Conservation (phyloP, 2,888 invertebrate genomes). For the Cryptocephalus moraei region DNA sequence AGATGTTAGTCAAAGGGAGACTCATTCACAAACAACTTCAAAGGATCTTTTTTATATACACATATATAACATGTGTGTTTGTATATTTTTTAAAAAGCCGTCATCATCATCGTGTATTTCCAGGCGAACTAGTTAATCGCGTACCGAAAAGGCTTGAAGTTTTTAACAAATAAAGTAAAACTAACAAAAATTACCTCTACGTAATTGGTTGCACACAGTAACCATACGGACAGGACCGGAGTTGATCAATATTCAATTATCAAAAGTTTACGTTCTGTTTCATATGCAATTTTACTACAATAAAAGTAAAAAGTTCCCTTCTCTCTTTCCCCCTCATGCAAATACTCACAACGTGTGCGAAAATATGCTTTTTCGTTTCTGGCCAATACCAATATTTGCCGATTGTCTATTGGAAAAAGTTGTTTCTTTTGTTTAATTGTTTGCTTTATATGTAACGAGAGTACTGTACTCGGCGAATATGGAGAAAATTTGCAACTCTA, state of each 20-base stretch:
- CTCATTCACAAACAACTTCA: too few species aligned
- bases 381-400: slow-evolving; percentile 18
- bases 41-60: too few species aligned
- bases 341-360: slow-evolving; percentile 1
- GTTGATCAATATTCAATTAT: slow-evolving; percentile 27
- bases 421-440: slow-evolving; percentile 12
- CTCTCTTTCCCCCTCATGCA: too few species aligned
- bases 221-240: background rate
- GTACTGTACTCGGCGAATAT: slow-evolving; percentile 7
- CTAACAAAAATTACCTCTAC: too few species aligned
- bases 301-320: slow-evolving; percentile 7
- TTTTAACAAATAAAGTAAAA: too few species aligned
- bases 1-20: too few species aligned
- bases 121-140: too few species aligned
- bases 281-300: slow-evolving; percentile 14
- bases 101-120: too few species aligned
- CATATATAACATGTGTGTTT: too few species aligned
- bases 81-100: too few species aligned
- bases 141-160: too few species aligned
- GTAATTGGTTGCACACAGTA: too few species aligned
- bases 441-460: slow-evolving; percentile 6
- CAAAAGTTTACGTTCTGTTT: slow-evolving; percentile 25
- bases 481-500: slow-evolving; percentile 11
- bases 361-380: slow-evolving; percentile 15
- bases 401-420: slow-evolving; percentile 15